A percentile compares a stretch with the other conserved stretches of the same genome.
Evolutionary conservation across 37 sponge, comb jelly and placozoan genomes (phyloP).

Genomic region (Cliona cf. orientalis): DNA sequence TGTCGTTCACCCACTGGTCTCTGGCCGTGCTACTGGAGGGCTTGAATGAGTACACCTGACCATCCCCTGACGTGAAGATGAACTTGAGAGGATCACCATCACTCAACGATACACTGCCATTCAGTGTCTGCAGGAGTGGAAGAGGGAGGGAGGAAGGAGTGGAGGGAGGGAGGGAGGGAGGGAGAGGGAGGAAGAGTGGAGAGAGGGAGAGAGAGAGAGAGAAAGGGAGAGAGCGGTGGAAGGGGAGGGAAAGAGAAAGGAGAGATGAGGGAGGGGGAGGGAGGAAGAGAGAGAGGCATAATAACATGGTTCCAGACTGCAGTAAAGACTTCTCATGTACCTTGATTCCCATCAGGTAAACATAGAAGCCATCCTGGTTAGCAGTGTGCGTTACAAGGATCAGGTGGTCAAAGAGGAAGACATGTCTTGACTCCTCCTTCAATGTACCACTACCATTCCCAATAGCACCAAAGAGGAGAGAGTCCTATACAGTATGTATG

Average conservation of each 20-base stretch:
- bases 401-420: constrained; percentile 64
- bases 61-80: constrained; percentile 10
- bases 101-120: background rate
- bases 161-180: background rate
- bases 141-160: background rate
- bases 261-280: constrained; percentile 1
- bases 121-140: constrained; percentile 8
- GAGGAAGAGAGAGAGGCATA: background rate
- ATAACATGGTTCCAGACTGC: background rate
- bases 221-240: background rate
- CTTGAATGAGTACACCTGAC: background rate
- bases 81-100: background rate
- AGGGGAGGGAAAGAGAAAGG: background rate
- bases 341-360: constrained; percentile 43
- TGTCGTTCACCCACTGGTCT: constrained; percentile 31
- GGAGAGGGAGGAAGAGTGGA: background rate
- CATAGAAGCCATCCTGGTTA: constrained; percentile 51
- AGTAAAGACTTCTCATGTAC: background rate
- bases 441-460: background rate
- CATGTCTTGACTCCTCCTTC: constrained; percentile 29
- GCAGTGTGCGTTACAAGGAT: constrained; percentile 36
- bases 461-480: no score
- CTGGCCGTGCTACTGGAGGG: background rate
- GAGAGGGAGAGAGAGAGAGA: background rate
- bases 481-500: no score